phyloP scores from a whole-genome alignment of 2,113 vertebrate species.

The Xerus inauris region DNA sequence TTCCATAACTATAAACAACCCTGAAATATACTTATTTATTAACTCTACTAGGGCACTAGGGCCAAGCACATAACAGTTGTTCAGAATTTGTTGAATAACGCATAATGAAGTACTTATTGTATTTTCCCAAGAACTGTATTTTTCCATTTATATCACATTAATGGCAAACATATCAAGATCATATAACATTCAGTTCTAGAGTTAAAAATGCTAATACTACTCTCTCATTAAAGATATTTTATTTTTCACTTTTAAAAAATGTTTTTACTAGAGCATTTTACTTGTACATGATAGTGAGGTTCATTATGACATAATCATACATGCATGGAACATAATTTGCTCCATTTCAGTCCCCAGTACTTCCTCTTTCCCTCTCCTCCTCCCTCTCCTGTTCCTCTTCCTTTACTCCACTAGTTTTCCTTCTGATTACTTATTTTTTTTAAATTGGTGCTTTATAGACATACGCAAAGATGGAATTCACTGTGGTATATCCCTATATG shows the following conservation, averaged over 20 bases:
- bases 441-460: no score
- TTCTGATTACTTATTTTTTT: no score
- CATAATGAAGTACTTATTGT: not conserved
- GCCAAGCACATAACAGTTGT: not conserved
- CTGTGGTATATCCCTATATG: no score
- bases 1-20: not conserved
- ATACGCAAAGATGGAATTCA: no score
- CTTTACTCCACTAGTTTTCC: no score
- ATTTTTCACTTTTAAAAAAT: not conserved
- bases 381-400: no score
- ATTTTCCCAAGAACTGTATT: not conserved
- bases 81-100: not conserved
- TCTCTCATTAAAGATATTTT: slow-evolving; percentile 21
- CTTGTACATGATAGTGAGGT: no score
- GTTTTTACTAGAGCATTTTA: no score
- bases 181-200: not conserved
- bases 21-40: not conserved
- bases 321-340: no score
- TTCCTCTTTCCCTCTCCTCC: no score
- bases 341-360: no score
- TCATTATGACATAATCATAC: no score
- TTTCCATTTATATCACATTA: not conserved
- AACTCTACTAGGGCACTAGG: not conserved
- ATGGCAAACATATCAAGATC: slow-evolving; percentile 31
- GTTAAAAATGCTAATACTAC: not conserved